Evolutionary conservation across 2,888 invertebrate genomes (phyloP).

Genomic region (Chymomyza procnemis): DNA sequence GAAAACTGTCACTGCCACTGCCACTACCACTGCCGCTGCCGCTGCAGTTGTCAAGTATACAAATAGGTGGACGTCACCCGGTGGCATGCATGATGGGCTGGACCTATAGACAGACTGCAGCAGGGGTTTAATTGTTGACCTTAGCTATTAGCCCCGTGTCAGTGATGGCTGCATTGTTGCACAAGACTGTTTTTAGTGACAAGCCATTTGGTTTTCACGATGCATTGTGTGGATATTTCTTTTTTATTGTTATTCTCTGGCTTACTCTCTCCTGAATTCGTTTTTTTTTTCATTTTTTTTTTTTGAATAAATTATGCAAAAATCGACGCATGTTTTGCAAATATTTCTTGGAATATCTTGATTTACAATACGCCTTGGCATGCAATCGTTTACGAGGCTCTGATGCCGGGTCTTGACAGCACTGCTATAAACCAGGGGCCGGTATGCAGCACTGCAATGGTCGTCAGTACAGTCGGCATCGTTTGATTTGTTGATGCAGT

Average conservation of each 20-base stretch:
- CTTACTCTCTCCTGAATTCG: neutral
- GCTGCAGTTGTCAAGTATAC: constrained; percentile 40
- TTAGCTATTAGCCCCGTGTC: constrained; percentile 72
- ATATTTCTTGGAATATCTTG: constrained; percentile 52
- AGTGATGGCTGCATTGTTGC: constrained; percentile 31
- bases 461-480: neutral
- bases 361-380: constrained; percentile 49
- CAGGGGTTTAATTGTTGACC: constrained; percentile 70
- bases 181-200: neutral
- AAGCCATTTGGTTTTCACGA: neutral
- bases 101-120: neutral
- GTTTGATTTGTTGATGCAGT: neutral
- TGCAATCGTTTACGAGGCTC: constrained; percentile 29
- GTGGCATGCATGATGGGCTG: constrained; percentile 2
- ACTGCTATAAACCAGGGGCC: neutral
- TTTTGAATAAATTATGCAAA: neutral
- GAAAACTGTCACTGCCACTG: neutral
- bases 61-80: neutral
- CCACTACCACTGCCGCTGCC: neutral
- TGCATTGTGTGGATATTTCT: neutral
- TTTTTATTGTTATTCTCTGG: neutral
- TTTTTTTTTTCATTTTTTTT: no score
- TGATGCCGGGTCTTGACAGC: neutral
- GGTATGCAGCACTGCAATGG: neutral
- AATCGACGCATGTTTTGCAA: neutral